Percentiles rank a stretch among this genome's conserved stretches.
Conservation (phyloP, 1,140 invertebrate genomes). For the Coelopa frigida region DNA sequence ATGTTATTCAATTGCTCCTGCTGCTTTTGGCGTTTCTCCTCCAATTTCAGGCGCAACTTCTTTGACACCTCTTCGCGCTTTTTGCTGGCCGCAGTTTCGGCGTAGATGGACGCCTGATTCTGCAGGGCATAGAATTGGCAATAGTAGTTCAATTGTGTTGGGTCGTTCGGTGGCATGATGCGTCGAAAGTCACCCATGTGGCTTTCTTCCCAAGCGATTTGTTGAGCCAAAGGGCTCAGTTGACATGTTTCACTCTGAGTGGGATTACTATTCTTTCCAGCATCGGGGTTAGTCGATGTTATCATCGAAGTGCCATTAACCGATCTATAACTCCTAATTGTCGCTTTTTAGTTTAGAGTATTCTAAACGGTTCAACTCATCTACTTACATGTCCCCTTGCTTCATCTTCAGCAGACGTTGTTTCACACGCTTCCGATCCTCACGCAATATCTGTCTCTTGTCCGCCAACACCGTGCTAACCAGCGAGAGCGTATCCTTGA, state of each 20-base stretch:
- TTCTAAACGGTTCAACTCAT: no score
- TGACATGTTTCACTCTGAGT: no score
- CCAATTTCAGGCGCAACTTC: constrained; percentile 34
- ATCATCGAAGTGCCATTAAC: no score
- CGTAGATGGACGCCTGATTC: constrained; percentile 61
- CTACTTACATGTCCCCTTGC: constrained; percentile 28
- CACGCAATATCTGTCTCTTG: constrained; percentile 64
- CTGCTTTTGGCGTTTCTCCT: constrained; percentile 33
- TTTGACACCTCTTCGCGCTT: constrained; percentile 37
- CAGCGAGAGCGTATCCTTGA: constrained; percentile 77
- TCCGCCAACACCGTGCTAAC: constrained; percentile 75
- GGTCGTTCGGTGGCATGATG: constrained; percentile 35
- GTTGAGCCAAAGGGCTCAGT: constrained; percentile 46
- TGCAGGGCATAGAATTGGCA: constrained; percentile 54
- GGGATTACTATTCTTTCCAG: no score
- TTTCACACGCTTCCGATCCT: constrained; percentile 60
- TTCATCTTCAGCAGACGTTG: constrained; percentile 51
- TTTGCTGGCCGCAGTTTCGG: constrained; percentile 61
- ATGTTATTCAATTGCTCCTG: constrained; percentile 19
- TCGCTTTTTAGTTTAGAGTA: no score
- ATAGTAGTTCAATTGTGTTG: constrained; percentile 26
- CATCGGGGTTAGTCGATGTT: no score
- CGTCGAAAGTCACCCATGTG: constrained; percentile 65
- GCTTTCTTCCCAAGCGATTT: constrained; percentile 67
- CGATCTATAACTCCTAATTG: no score